Evolutionary conservation across 2,888 invertebrate species (phyloP), one percentile per base, ranked within the genome.

Genomic region (Leptinotarsa peninsularis): DNA sequence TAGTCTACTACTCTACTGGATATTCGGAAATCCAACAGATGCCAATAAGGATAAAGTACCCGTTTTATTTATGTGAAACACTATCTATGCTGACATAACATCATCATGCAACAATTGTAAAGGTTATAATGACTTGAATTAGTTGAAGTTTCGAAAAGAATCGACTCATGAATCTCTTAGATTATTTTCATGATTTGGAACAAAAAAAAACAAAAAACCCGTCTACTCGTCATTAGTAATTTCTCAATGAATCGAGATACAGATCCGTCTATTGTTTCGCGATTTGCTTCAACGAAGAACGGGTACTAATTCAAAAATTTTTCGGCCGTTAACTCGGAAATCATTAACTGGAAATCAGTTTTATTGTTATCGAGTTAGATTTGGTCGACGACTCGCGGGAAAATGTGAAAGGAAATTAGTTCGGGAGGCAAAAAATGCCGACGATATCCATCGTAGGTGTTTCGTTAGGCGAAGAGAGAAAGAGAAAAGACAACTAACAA

Each of bases 251-350:
- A 18, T 58, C 58, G 49, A 76, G 76, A 76, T 76, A 76, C 52
- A 58, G 70, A 76, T 76, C 58, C 70, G 52, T 60, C 74, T 71
- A 76, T 76, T 76, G 76, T 75, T 72, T 56, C 27, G 72, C 69
- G 72, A 75, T 75, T 70, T 67, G 70, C 69, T 73, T 75, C 69
- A 72, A 72, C 72, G 69, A 43, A 43, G 43, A 43, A 43, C 10
- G 43, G 43, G 75, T 15, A 52, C 60, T 73, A 73, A 76, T 76
- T 76, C 58, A 43, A 70, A 18, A 23, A 27, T 60, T 58, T 49
- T 56, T 58, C 58, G 70, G 58, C 58, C 70, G 60, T 70, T 70
- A 70, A 70, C 56, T 70, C 23, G 43, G 58, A n/a, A 43, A 70
- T 63, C 63, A n/a, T 63, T 63, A 63, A 63, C 43, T 63, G 17